phyloP scores from a whole-genome alignment of 2,888 invertebrate species.

The Aricia artaxerxes region DNA sequence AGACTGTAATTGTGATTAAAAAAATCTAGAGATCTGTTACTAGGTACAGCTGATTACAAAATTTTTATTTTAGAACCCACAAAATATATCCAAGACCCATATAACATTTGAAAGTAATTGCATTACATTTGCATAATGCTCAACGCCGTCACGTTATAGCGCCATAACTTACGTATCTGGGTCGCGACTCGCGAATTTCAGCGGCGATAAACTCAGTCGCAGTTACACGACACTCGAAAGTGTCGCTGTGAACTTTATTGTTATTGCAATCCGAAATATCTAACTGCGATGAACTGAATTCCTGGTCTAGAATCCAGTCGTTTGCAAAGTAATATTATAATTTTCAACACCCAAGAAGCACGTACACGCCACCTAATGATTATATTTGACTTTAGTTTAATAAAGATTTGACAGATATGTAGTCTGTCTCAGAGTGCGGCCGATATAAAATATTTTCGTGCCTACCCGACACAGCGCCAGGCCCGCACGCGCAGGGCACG shows the following conservation, averaged over 20 bases:
- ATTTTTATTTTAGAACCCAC: background rate
- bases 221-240: background rate
- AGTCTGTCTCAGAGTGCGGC: background rate
- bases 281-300: background rate
- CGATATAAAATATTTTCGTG: background rate
- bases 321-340: background rate
- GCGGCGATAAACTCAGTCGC: background rate
- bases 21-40: background rate
- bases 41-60: background rate
- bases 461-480: conserved; percentile 63
- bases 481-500: conserved; percentile 84
- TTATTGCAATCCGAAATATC: background rate
- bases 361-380: too few species aligned
- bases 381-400: too few species aligned
- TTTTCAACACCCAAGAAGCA: too few species aligned
- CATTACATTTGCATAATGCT: background rate
- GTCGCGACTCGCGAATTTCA: background rate
- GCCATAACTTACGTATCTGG: background rate
- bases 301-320: background rate
- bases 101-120: background rate
- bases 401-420: too few species aligned
- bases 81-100: background rate
- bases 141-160: background rate
- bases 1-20: background rate
- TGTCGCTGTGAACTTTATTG: background rate